Evolutionary conservation across 2,888 invertebrate species (phyloP).

Genomic region (Hyalella azteca): DNA sequence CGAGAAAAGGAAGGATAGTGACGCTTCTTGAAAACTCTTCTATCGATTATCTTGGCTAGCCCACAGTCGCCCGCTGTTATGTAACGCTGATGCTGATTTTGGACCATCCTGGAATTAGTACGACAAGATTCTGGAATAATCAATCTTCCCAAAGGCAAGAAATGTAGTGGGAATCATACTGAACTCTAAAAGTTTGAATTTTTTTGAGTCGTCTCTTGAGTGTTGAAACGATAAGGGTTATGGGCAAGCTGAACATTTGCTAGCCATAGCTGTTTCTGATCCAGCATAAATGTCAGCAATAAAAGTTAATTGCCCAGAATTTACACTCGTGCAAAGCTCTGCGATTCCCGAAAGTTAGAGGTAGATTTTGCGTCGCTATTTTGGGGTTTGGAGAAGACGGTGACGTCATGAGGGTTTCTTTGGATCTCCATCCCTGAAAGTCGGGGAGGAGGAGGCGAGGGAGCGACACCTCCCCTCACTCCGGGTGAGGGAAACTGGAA

Average conservation of each 20-base stretch:
- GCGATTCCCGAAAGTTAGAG: not conserved
- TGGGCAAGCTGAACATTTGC: too few species aligned
- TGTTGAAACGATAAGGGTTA: too few species aligned
- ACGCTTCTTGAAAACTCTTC: not conserved
- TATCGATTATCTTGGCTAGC: not conserved
- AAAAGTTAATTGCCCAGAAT: too few species aligned
- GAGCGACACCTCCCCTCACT: not conserved
- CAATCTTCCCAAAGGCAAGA: conserved; percentile 21
- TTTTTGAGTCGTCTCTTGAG: too few species aligned
- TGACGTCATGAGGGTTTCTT: conserved; percentile 17
- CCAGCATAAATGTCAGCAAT: too few species aligned
- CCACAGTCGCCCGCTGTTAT: not conserved
- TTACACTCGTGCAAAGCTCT: too few species aligned
- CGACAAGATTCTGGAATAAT: conserved; percentile 37
- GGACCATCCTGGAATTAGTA: conserved; percentile 32
- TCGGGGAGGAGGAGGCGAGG: not conserved
- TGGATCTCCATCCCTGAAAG: not conserved
- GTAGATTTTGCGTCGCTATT: not conserved
- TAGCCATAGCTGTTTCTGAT: too few species aligned
- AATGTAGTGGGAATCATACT: conserved; percentile 6
- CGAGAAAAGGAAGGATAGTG: too few species aligned
- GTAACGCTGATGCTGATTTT: not conserved
- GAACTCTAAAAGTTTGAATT: too few species aligned
- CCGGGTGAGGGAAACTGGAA: not conserved
- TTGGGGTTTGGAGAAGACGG: conserved; percentile 1